A percentile compares a stretch with the other conserved stretches of the same genome.
These are phyloP conservation scores for Lycophotia porphyrea DNA, from an alignment of 2,888 invertebrate genomes.

Conservation along the genomic window DNA sequence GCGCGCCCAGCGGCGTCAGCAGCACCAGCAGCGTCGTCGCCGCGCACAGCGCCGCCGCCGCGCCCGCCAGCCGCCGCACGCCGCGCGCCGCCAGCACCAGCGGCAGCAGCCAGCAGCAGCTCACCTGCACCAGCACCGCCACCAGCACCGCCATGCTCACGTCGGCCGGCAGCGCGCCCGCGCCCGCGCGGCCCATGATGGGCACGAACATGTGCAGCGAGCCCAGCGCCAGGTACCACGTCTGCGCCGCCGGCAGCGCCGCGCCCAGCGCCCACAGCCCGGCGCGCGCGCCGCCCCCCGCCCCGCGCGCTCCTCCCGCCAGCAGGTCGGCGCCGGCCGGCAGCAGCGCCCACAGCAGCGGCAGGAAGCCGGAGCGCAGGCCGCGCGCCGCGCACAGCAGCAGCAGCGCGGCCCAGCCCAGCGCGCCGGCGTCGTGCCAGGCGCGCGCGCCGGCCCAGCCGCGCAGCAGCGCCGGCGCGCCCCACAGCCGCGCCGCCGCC, in stretches of 20 bases:
- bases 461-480: slow-evolving; percentile 81
- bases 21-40: slow-evolving; percentile 73
- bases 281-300: slow-evolving; percentile 86
- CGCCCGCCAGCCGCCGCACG: slow-evolving; percentile 34
- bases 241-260: slow-evolving; percentile 91
- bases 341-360: slow-evolving; percentile 91
- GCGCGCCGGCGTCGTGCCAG: slow-evolving; percentile 65
- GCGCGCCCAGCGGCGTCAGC: slow-evolving; percentile 84
- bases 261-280: slow-evolving; percentile 87
- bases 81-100: slow-evolving; percentile 70
- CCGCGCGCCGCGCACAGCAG: slow-evolving; percentile 70
- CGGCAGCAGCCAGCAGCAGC: slow-evolving; percentile 79
- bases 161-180: slow-evolving; percentile 85
- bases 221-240: slow-evolving; percentile 93
- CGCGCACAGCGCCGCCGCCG: slow-evolving; percentile 65
- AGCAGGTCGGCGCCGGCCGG: slow-evolving; percentile 89
- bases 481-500: slow-evolving; percentile 44
- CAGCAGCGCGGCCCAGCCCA: slow-evolving; percentile 80
- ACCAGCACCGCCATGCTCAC: slow-evolving; percentile 70
- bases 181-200: slow-evolving; percentile 94
- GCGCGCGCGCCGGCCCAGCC: slow-evolving; percentile 80
- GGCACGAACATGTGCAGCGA: slow-evolving; percentile 94
- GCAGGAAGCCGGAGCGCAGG: slow-evolving; percentile 90
- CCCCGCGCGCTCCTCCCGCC: slow-evolving; percentile 86
- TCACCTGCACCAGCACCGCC: slow-evolving; percentile 79